Evolutionary conservation across 2,888 invertebrate genomes (phyloP).

Genomic region (Dynastes grantii): DNA sequence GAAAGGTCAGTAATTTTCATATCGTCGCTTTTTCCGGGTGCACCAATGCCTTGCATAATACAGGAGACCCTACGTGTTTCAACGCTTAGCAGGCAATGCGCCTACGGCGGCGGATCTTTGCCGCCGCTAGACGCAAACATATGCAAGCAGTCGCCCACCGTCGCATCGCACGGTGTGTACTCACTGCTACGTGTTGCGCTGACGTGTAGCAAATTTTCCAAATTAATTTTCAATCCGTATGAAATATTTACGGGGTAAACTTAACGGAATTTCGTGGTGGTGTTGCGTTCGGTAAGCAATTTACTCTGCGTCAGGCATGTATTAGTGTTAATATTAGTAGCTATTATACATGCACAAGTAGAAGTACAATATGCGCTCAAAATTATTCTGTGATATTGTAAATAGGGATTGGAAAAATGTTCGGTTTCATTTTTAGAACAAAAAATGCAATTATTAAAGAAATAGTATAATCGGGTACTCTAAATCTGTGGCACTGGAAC

Average conservation of each 20-base stretch:
- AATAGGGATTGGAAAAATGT: too few species aligned
- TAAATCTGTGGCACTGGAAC: too few species aligned
- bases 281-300: conserved; percentile 50
- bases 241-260: conserved; percentile 50
- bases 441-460: too few species aligned
- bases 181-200: conserved; percentile 42
- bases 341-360: conserved; percentile 16
- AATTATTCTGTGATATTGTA: conserved; percentile 19
- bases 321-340: conserved; percentile 40
- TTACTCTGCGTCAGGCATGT: conserved; percentile 39
- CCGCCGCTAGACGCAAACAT: conserved; percentile 9
- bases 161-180: background rate
- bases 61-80: conserved; percentile 35
- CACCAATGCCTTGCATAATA: conserved; percentile 31
- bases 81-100: conserved; percentile 37
- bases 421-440: background rate
- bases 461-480: too few species aligned
- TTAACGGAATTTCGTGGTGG: conserved; percentile 48
- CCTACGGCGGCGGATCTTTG: conserved; percentile 9
- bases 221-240: conserved; percentile 51
- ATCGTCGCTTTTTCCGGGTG: conserved; percentile 32
- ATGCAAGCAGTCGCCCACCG: conserved; percentile 14
- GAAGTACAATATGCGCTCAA: conserved; percentile 30
- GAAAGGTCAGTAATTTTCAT: conserved; percentile 34
- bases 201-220: conserved; percentile 51